Evolutionary conservation across 2,888 invertebrate species (phyloP).

Genomic region (Catocala fraxini): DNA sequence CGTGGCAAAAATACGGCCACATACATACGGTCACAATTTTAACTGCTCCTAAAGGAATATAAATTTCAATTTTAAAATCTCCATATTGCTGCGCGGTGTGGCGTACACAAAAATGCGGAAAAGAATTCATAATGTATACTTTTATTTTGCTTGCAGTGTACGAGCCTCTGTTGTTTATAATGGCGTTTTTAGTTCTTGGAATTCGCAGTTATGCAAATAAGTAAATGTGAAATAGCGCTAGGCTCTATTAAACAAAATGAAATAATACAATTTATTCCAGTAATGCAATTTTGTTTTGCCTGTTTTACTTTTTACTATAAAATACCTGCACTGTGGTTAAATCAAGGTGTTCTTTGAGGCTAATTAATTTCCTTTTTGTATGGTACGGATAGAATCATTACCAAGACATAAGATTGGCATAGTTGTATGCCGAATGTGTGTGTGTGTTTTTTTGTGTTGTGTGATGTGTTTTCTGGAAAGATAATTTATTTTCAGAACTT

Average conservation of each 20-base stretch:
- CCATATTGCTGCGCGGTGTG: constrained; percentile 55
- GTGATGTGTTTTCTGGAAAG: too few species aligned
- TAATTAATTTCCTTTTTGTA: too few species aligned
- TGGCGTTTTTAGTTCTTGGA: constrained; percentile 21
- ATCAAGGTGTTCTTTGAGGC: not conserved
- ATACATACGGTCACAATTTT: constrained; percentile 54
- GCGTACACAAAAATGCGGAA: constrained; percentile 45
- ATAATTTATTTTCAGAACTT: too few species aligned
- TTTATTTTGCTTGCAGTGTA: constrained; percentile 39
- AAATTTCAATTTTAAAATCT: constrained; percentile 81
- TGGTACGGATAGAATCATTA: too few species aligned
- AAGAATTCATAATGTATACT: constrained; percentile 43
- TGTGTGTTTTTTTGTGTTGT: too few species aligned
- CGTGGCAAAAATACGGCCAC: constrained; percentile 38
- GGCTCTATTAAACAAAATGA: constrained; percentile 24
- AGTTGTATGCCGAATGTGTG: too few species aligned
- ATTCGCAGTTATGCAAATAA: constrained; percentile 33
- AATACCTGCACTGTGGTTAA: not conserved
- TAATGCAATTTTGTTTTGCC: constrained; percentile 6
- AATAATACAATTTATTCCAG: constrained; percentile 1
- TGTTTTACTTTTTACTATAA: not conserved
- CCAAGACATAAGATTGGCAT: too few species aligned
- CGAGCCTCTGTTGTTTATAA: constrained; percentile 23
- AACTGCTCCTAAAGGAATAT: constrained; percentile 72
- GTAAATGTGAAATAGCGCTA: constrained; percentile 11